Evolutionary conservation across 2,113 vertebrate genomes (phyloP).

Genomic region (Bujurquina vittata): DNA sequence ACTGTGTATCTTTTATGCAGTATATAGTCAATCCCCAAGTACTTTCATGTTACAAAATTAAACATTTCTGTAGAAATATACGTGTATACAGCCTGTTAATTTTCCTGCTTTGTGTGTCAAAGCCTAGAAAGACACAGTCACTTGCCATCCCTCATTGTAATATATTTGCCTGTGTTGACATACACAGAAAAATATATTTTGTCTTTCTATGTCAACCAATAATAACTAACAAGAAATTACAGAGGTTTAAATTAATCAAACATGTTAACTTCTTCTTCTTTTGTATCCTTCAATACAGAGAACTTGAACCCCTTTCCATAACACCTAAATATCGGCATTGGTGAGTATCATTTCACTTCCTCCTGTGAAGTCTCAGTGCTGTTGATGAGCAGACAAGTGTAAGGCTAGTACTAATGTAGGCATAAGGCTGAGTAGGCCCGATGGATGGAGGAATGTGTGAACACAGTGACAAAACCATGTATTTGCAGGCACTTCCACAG

Average conservation of each 20-base stretch:
- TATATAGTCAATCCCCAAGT: neutral
- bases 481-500: constrained; percentile 73
- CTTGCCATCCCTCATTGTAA: no score
- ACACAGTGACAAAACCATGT: constrained; percentile 78
- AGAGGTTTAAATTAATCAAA: neutral
- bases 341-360: neutral
- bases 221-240: neutral
- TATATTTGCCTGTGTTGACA: no score
- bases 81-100: no score
- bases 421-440: constrained; percentile 31
- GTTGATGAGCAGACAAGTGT: constrained; percentile 14
- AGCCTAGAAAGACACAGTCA: neutral
- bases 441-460: constrained; percentile 74
- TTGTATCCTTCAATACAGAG: neutral
- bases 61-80: neutral
- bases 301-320: neutral
- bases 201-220: no score
- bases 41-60: neutral
- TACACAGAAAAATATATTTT: no score
- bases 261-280: no score
- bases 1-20: neutral
- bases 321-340: neutral
- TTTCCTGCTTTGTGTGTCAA: neutral
- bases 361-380: constrained; percentile 5
- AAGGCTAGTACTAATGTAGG: constrained; percentile 7